phyloP scores from a whole-genome alignment of 2,888 invertebrate genomes.

The Ditylenchus weischeri region DNA sequence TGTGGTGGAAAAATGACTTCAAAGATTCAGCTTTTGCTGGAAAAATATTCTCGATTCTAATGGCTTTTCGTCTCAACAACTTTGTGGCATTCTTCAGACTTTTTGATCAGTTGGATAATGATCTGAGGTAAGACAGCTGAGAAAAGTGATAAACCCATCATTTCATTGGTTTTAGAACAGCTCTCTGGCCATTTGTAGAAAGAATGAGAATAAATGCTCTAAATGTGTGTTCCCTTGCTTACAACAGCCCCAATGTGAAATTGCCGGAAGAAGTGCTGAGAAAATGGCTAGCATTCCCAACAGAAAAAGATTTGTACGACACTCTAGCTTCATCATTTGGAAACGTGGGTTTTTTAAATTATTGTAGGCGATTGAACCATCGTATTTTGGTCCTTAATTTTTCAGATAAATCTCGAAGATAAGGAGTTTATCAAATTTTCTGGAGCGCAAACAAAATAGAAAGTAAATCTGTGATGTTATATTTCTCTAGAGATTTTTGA shows the following conservation, averaged over 20 bases:
- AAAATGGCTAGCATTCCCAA: slow-evolving; percentile 1
- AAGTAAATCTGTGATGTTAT: too few relatives aligned
- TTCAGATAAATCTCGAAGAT: slow-evolving; percentile 1
- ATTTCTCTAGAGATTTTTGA: too few relatives aligned
- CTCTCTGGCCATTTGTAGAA: slow-evolving; percentile 7
- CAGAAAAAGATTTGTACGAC: neutral
- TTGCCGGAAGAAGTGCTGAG: slow-evolving; percentile 6
- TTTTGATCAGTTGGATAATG: neutral
- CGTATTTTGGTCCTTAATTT: neutral
- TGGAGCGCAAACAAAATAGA: neutral
- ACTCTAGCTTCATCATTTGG: neutral
- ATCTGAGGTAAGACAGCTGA: neutral
- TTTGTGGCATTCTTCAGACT: slow-evolving; percentile 6
- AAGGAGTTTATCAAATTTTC: neutral
- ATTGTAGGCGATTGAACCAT: neutral
- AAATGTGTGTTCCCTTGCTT: neutral
- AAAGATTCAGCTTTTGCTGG: neutral
- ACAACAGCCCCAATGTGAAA: slow-evolving; percentile 8
- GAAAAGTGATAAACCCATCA: too few relatives aligned
- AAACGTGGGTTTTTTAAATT: neutral
- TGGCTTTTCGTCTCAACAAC: slow-evolving; percentile 1
- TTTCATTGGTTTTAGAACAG: neutral
- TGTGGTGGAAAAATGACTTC: neutral
- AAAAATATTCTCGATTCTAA: neutral
- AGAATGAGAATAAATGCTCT: neutral